Conservation (phyloP, 2,797 vertebrate species). For the Podargus strigoides region DNA sequence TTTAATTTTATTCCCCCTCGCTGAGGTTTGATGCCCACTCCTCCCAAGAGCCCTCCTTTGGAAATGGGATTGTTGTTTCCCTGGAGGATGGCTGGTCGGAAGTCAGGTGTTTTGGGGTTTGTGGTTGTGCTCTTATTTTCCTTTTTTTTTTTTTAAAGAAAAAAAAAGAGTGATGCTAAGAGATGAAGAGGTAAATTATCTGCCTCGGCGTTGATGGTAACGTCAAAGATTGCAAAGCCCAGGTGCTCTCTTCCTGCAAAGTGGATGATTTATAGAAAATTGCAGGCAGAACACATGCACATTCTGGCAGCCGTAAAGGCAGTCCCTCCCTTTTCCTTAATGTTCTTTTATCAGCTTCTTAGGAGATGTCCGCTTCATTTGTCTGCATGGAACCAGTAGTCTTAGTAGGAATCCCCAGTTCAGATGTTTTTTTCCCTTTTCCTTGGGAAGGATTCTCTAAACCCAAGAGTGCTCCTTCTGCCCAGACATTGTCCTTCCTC, state of each 20-base stretch:
- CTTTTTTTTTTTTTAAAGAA: background rate
- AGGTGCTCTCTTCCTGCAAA: slow-evolving; percentile 61
- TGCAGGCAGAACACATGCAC: slow-evolving; percentile 64
- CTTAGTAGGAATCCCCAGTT: slow-evolving; percentile 15
- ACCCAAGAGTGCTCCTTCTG: slow-evolving; percentile 14
- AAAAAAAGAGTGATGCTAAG: slow-evolving; percentile 25
- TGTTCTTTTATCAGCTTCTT: slow-evolving; percentile 67
- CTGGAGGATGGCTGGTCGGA: slow-evolving; percentile 19
- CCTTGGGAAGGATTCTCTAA: slow-evolving; percentile 6
- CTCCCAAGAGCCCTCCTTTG: slow-evolving; percentile 25
- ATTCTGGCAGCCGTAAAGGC: slow-evolving; percentile 56
- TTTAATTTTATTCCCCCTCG: background rate
- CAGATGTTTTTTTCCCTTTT: background rate
- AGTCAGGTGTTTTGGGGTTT: slow-evolving; percentile 30
- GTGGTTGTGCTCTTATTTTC: background rate
- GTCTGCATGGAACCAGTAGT: slow-evolving; percentile 41
- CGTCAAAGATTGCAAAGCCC: slow-evolving; percentile 67
- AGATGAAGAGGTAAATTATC: slow-evolving; percentile 76
- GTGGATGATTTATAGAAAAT: slow-evolving; percentile 74
- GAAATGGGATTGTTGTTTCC: slow-evolving; percentile 44
- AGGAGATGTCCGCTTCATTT: slow-evolving; percentile 50
- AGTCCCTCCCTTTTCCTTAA: slow-evolving; percentile 53
- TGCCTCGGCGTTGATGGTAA: slow-evolving; percentile 57
- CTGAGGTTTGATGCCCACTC: background rate
- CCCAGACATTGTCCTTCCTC: background rate